Base-by-base conservation (phyloP, 1,140 invertebrate species). In the Lineus longissimus region DNA sequence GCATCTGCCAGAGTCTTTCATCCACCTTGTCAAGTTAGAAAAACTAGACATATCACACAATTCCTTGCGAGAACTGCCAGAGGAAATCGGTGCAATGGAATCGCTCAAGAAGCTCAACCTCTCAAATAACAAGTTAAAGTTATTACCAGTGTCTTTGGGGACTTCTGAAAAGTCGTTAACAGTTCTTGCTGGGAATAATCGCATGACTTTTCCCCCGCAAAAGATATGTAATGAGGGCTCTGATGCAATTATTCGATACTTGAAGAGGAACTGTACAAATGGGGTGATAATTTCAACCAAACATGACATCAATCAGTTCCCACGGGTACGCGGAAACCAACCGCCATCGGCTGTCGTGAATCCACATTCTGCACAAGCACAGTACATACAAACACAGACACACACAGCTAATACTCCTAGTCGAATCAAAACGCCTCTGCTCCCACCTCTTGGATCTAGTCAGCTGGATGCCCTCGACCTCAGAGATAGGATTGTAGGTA, bases 321-420 rank as follows among this genome's bases (percentile, higher is more conserved):
- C 73, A 13, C 64, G 81, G 19, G 67, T 75, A 7, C 61, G 75
- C 51, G 73, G 77, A 13, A 80, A 81, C 63, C 76, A 79, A 60
- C 55, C 74, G 6, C 72, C 72, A 30, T 74, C 68, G 23, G 69
- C 77, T 40, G 72, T 73, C 11, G 68, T 68, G n/a, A 81, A 81
- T 62, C 72, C 77, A n/a, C 73, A 77, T 54, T 80, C 79, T 17
- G 73, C 76, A 17, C 72, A 78, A 40, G 70, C 76, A 45, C 72
- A 81, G 61, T 82, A 81, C 65, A 79, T 79, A 6, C 78, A 82
- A 68, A 70, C 73, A 40, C 79, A 82, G 65, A 82, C 79, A 2
- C 68, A 81, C 59, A 81, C 79, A 2, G 72, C 75, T 23, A 78
- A 81, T 68, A 79, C 78, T 33, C 74, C 80, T 13, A 77, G 68